phyloP scores from a whole-genome alignment of 2,888 invertebrate species.

The Cabera pusaria region DNA sequence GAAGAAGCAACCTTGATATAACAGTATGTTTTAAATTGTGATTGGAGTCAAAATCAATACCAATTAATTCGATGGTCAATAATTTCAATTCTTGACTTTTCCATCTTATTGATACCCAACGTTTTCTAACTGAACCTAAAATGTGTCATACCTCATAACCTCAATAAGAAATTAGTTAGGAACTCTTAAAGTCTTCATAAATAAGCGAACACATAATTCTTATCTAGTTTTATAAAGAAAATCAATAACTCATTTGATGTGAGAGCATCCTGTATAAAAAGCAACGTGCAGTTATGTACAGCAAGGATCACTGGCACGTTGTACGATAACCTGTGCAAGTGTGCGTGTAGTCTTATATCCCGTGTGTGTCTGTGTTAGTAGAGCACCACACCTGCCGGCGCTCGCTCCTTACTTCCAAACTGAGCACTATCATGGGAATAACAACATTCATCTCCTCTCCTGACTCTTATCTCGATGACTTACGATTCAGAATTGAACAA shows the following conservation, averaged over 20 bases:
- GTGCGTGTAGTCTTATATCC: conserved; percentile 27
- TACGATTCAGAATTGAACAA: conserved; percentile 5
- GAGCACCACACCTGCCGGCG: conserved; percentile 37
- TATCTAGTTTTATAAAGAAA: conserved; percentile 6
- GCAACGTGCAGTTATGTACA: conserved; percentile 32
- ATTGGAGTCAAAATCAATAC: too few species aligned
- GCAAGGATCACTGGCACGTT: conserved; percentile 29
- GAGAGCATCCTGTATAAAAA: conserved; percentile 29
- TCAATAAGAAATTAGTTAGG: too few species aligned
- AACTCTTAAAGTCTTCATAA: too few species aligned
- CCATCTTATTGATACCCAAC: too few species aligned
- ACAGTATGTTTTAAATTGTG: too few species aligned
- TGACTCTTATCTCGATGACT: conserved; percentile 1
- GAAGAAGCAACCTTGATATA: too few species aligned
- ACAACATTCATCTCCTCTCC: conserved; percentile 13
- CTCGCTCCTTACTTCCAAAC: conserved; percentile 6
- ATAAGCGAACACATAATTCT: too few species aligned
- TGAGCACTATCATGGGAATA: conserved; percentile 21
- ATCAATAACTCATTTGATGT: conserved; percentile 12
- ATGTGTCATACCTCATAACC: too few species aligned
- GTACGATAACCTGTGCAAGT: conserved; percentile 25
- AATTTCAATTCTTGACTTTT: too few species aligned
- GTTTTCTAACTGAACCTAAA: too few species aligned
- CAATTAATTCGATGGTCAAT: too few species aligned
- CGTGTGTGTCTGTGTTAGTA: conserved; percentile 31